Base-by-base conservation (phyloP, 2,113 vertebrate species). In the Mesitornis unicolor region DNA sequence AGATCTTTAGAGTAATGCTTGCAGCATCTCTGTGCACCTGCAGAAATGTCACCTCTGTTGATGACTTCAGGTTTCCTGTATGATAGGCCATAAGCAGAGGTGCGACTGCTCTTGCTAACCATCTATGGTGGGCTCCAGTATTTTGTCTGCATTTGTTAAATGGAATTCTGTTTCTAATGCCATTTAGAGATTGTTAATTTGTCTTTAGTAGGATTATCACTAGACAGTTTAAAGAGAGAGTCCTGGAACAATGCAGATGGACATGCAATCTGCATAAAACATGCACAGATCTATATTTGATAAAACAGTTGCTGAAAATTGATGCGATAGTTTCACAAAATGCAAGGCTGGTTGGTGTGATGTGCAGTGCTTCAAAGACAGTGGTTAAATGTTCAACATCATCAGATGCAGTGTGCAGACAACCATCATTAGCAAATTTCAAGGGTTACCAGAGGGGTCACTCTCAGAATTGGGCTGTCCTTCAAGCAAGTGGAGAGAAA, bases 171-270 rank as follows among this genome's bases (percentile, higher is more conserved):
- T 69, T 97, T 87, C 47, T 91, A 92, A 92, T 84, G 80, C 86
- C 79, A 96, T 53, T 97, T 94, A 82, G 88, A 96, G 82, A 76
- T 67, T 78, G 81, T 95, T 97, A 88, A 91, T 97, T 97, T 96
- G 53, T 77, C 71, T 94, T 93, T 78, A 90, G 60, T 45, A 95
- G 78, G 73, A 92, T 95, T 97, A 84, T 73, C 51, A 13, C 77
- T 40, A 43, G 33, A 40, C 4, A 29, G 8, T 92, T 97, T 95
- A 95, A 97, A 95, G 91, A 87, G 35, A 74, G 86, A 89, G 69
- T 70, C n/a, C 74, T 95, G 81, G 59, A 95, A 70, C 95, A 97
- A 94, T 93, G 95, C 82, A 95, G 94, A 92, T 88, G 51, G 91
- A 84, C 68, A 69, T 33, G 14, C 89, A 93, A 86, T 79, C 79